Conservation (phyloP, 2,888 invertebrate genomes). For the Epistrophella euchroma region DNA sequence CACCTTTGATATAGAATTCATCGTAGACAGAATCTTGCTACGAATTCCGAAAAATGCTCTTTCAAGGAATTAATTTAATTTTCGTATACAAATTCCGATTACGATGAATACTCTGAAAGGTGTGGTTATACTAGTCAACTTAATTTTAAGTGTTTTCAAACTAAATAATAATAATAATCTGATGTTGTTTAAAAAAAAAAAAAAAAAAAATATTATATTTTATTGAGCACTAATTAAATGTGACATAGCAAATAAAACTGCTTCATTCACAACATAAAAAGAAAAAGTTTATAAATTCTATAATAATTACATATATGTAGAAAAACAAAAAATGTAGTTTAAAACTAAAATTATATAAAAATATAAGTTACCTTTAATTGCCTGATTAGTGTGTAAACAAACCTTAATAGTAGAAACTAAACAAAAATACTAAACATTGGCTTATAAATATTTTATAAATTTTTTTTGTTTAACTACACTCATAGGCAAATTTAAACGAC, state of each 20-base stretch:
- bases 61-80: background rate
- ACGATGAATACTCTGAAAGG: background rate
- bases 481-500: too few relatives aligned
- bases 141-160: conserved; percentile 58
- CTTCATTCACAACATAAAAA: conserved; percentile 49
- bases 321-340: conserved; percentile 32
- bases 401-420: conserved; percentile 16
- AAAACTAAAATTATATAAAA: conserved; percentile 29
- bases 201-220: conserved; percentile 44
- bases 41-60: background rate
- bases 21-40: background rate
- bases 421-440: conserved; percentile 33
- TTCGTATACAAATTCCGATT: background rate
- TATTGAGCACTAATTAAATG: conserved; percentile 73
- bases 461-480: conserved; percentile 2
- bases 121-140: conserved; percentile 64
- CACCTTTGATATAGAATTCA: background rate
- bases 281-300: conserved; percentile 46
- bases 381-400: conserved; percentile 68
- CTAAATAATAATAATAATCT: conserved; percentile 40
- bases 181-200: conserved; percentile 54
- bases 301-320: conserved; percentile 5
- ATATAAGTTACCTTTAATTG: conserved; percentile 56
- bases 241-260: conserved; percentile 53
- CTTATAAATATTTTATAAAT: conserved; percentile 56